Evolutionary conservation across 1,140 invertebrate species (phyloP), one percentile per base, ranked within the genome.

Genomic region (Fopius arisanus): DNA sequence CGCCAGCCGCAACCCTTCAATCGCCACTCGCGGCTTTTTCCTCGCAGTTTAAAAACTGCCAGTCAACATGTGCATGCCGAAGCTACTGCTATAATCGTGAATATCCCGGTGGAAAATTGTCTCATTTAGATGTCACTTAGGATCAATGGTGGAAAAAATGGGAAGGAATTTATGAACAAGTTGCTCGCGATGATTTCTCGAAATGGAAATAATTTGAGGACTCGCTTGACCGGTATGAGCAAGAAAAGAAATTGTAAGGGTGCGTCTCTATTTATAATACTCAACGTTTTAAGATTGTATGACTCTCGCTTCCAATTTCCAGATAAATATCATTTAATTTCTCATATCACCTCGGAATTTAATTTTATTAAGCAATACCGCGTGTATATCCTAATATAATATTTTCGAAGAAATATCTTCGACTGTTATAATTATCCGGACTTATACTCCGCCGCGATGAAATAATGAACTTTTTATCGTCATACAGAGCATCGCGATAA

Each of bases 261-360:
- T 59, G 68, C 63, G 21, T 71, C 41, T 73, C 67, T 75, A 75
- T 75, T 75, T 75, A 75, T 70, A 75, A 66, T 70, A 51, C 12
- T 12, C 23, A 43, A 70, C 33, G 70, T 62, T 19, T 51, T 12
- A 28, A 62, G 23, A 28, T 62, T 28, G 28, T n/a, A 62, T 23
- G 28, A 48, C 9, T 21, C 21, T 62, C 28, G 23, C 28, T 21
- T 40, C 40, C 41, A 62, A 33, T 71, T 40, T 72, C 43, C 70
- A 16, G 21, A 67, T 41, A 72, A 66, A 72, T 72, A 72, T 40
- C 31, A 33, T 73, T 72, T 77, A 75, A 75, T 74, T 72, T 70
- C 66, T 70, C 66, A 80, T 77, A 71, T 75, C 54, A 48, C 59
- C 66, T 65, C 76, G 70, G 23, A 40, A 63, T 41, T 65, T 62